Evolutionary conservation across 1,140 invertebrate genomes (phyloP).

Genomic region (Triops cancriformis): DNA sequence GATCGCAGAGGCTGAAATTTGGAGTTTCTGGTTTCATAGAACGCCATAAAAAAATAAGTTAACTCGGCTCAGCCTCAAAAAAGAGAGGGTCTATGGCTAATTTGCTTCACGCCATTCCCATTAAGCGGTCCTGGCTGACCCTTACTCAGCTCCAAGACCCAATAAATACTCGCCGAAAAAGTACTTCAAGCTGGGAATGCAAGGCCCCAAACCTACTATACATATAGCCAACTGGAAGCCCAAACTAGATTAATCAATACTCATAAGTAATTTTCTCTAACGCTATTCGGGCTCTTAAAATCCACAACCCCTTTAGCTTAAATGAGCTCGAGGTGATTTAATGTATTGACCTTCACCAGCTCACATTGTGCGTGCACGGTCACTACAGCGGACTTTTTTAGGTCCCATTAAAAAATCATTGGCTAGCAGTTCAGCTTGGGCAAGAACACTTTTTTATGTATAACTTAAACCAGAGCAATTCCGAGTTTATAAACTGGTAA

Average conservation of each 20-base stretch:
- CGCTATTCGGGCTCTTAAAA: too few species aligned
- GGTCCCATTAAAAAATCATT: too few species aligned
- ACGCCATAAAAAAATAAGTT: slow-evolving; percentile 4
- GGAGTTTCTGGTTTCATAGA: neutral
- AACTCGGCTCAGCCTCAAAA: neutral
- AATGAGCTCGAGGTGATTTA: too few species aligned
- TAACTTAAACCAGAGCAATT: neutral
- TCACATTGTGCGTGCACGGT: too few species aligned
- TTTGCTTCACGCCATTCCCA: slow-evolving; percentile 12
- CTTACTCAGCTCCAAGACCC: neutral
- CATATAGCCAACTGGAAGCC: too few species aligned
- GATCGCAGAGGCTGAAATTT: neutral
- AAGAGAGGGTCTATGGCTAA: slow-evolving; percentile 10
- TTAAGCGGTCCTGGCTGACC: neutral
- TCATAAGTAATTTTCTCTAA: too few species aligned
- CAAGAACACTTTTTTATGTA: neutral
- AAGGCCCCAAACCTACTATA: too few species aligned
- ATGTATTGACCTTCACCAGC: too few species aligned
- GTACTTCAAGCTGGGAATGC: neutral
- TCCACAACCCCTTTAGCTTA: too few species aligned
- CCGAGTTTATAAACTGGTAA: neutral
- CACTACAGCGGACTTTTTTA: too few species aligned
- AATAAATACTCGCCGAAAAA: neutral
- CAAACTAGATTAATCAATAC: too few species aligned
- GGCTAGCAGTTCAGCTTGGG: neutral